Percentiles rank a stretch among this genome's conserved stretches.
Evolutionary conservation across 1,140 invertebrate genomes (phyloP).

Genomic region (Brachionus koreanus): DNA sequence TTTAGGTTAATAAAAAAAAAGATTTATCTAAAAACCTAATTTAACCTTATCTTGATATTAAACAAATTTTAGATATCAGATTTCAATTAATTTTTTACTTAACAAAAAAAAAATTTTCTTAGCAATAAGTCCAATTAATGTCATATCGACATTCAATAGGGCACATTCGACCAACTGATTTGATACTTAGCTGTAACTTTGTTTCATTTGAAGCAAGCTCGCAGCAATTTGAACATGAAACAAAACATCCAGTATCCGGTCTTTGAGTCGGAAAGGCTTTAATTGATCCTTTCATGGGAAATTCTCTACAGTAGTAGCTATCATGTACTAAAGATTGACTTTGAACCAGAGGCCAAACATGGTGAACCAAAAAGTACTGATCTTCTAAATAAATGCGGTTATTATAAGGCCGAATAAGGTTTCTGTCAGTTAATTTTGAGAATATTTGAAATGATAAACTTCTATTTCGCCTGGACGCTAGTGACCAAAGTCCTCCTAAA

Average conservation of each 20-base stretch:
- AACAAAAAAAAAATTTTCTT: no score
- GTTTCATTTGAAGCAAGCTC: neutral
- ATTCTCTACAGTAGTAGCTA: slow-evolving; percentile 31
- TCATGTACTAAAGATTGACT: neutral
- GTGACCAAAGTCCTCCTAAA: slow-evolving; percentile 22
- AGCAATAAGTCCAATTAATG: slow-evolving; percentile 10
- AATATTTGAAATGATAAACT: neutral
- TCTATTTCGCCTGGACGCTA: neutral
- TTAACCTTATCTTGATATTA: neutral
- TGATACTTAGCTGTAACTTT: neutral
- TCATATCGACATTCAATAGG: neutral
- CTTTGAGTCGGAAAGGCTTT: neutral
- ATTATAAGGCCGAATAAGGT: neutral
- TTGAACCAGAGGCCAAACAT: neutral
- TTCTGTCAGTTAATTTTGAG: neutral
- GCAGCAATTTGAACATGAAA: slow-evolving; percentile 14
- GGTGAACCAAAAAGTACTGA: slow-evolving; percentile 22
- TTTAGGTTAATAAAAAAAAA: no score
- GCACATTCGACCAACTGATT: slow-evolving; percentile 10
- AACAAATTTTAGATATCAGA: neutral
- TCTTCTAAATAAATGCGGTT: slow-evolving; percentile 24
- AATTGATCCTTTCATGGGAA: neutral
- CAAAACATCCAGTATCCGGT: neutral
- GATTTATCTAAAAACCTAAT: neutral
- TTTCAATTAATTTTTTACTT: no score